Evolutionary conservation across 2,797 vertebrate species (phyloP).

Genomic region (Ara ararauna): DNA sequence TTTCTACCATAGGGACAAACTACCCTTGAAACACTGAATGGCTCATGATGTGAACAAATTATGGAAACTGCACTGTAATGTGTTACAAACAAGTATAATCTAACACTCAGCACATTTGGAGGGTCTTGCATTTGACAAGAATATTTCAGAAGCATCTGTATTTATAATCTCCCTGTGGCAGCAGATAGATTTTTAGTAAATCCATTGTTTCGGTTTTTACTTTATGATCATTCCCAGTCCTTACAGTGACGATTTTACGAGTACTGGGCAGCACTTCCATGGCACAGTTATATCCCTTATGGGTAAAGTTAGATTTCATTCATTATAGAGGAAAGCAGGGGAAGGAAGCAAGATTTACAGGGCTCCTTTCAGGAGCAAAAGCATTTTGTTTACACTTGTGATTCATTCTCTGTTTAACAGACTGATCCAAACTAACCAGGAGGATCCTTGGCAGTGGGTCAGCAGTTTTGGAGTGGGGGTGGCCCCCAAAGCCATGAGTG

Average conservation of each 20-base stretch:
- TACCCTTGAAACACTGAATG: background rate
- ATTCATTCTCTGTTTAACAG: background rate
- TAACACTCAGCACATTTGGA: background rate
- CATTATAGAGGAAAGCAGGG: background rate
- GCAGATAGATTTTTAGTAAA: background rate
- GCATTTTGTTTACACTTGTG: background rate
- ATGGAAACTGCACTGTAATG: background rate
- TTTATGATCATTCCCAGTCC: accelerated
- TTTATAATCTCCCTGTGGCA: background rate
- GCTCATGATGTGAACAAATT: background rate
- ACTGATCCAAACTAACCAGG: background rate
- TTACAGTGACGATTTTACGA: background rate
- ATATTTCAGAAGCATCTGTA: background rate
- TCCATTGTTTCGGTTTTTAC: background rate
- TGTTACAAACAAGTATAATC: background rate
- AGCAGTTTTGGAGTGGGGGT: accelerated
- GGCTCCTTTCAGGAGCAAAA: background rate
- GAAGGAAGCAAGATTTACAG: background rate
- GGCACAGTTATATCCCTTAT: background rate
- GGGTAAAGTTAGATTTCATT: background rate
- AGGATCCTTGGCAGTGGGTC: background rate
- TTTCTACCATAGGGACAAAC: background rate
- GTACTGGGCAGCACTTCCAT: background rate
- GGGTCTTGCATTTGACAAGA: background rate
- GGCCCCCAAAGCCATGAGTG: background rate